Conservation (phyloP, 1,140 invertebrate species). For the Saccostrea glomerata region DNA sequence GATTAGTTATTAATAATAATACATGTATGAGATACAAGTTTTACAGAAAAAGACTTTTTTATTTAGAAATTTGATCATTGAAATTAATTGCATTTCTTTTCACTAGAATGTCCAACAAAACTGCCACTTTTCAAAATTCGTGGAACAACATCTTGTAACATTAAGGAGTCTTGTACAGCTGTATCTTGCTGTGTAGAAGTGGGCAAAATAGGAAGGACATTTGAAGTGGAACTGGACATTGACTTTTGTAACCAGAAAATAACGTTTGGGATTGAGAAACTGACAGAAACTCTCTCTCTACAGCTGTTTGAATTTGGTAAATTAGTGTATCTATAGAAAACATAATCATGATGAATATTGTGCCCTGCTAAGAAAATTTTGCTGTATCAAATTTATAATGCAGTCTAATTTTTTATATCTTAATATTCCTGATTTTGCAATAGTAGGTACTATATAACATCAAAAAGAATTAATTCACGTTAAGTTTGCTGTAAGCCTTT, state of each 20-base stretch:
- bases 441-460: too few relatives aligned
- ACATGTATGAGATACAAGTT: too few relatives aligned
- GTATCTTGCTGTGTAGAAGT: slow-evolving; percentile 40
- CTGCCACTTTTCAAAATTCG: neutral
- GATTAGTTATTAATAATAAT: too few relatives aligned
- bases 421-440: too few relatives aligned
- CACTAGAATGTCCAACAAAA: slow-evolving; percentile 14
- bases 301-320: slow-evolving; percentile 25
- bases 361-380: neutral
- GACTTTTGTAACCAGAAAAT: slow-evolving; percentile 32
- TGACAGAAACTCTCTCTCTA: slow-evolving; percentile 33
- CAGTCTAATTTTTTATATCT: too few relatives aligned
- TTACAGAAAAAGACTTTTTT: too few relatives aligned
- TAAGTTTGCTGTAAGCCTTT: too few relatives aligned
- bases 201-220: slow-evolving; percentile 24
- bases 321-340: neutral
- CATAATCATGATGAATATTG: neutral
- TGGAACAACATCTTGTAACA: slow-evolving; percentile 23
- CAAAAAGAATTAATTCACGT: too few relatives aligned
- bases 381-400: neutral
- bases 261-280: slow-evolving; percentile 2
- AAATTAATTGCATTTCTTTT: too few relatives aligned
- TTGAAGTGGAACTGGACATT: neutral
- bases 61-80: too few relatives aligned
- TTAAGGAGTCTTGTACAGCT: neutral